Base-by-base conservation (phyloP, 2,113 vertebrate species). In the Entelurus aequoreus region DNA sequence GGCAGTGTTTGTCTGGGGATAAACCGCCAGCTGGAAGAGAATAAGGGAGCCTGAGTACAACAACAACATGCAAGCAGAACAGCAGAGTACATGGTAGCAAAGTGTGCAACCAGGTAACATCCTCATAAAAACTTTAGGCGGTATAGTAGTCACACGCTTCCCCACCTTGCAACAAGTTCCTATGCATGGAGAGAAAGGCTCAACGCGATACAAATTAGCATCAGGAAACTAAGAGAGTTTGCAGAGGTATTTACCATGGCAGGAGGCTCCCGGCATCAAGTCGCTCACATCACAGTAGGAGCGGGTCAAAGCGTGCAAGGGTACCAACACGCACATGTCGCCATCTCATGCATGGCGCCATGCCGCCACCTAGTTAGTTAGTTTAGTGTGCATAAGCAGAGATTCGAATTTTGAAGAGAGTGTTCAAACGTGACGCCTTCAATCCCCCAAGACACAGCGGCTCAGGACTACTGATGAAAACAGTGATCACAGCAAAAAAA, bases 181-280 rank as follows among this genome's bases (percentile, higher is more conserved):
- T 7, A 19, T 28, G 50, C 9, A 12, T 10, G 21, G 50, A 52
- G 4, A 52, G 19, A 52, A 14, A 8, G 16, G 2, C 7, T 48
- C 14, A 48, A 6, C 50, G 10, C 21, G 15, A 7, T 1, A 5
- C 10, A 35, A 19, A 35, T 35, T 66, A 65, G 48, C 66, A 62
- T 6, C 53, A 61, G 19, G 14, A 63, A 50, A 65, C 16, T 57
- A 48, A 4, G 66, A 62, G 63, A 65, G 58, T 56, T 49, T 61
- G 56, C 69, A 21, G 47, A 57, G 51, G 56, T 83, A 78, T 82
- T 88, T 90, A 90, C 88, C 88, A 88, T 88, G 68, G 78, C 81
- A 81, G 76, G 59, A 80, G 67, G 73, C 64, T 60, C 63, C 71
- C 6, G 69, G 69, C 78, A 74, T 81, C 74, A 60, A 75, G 64